Conservation (phyloP, 1,140 invertebrate species). For the Cotesia glomerata region DNA sequence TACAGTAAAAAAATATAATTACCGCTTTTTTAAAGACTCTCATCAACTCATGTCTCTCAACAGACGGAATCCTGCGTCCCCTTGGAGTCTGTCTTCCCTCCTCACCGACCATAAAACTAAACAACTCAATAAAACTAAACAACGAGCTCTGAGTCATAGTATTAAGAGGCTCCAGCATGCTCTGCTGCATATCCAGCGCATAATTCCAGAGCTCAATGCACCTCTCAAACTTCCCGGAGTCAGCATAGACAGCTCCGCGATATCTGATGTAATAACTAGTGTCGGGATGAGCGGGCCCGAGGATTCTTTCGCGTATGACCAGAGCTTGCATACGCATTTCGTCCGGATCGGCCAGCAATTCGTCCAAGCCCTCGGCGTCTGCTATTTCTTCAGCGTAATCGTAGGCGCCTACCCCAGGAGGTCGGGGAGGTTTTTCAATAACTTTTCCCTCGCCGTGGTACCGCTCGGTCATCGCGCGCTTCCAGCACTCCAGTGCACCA, state of each 20-base stretch:
- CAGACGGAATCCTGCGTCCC: conserved; percentile 77
- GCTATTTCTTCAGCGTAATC: conserved; percentile 85
- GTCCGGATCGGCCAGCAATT: conserved; percentile 89
- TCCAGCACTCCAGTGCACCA: conserved; percentile 87
- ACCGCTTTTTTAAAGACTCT: conserved; percentile 81
- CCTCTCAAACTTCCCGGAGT: conserved; percentile 88
- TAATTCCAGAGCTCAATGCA: conserved; percentile 96
- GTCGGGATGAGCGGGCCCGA: conserved; percentile 92
- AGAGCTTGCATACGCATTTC: conserved; percentile 96
- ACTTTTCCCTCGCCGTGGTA: conserved; percentile 66
- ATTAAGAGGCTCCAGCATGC: conserved; percentile 89
- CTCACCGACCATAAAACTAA: conserved; percentile 90
- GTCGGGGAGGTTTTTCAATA: conserved; percentile 73
- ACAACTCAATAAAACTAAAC: conserved; percentile 92
- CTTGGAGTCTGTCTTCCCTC: conserved; percentile 72
- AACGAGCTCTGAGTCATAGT: conserved; percentile 93
- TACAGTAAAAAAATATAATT: conserved; percentile 29
- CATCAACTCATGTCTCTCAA: conserved; percentile 81
- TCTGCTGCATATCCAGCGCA: conserved; percentile 95
- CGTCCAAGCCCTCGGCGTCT: conserved; percentile 79
- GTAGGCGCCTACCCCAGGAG: conserved; percentile 81
- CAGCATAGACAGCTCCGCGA: conserved; percentile 92
- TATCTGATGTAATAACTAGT: conserved; percentile 95
- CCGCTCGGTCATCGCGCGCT: conserved; percentile 85
- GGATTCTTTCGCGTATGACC: conserved; percentile 90